These are phyloP conservation scores for Catamblyrhynchus diadema DNA, from an alignment of 2,797 vertebrate species.

Conservation along the genomic window DNA sequence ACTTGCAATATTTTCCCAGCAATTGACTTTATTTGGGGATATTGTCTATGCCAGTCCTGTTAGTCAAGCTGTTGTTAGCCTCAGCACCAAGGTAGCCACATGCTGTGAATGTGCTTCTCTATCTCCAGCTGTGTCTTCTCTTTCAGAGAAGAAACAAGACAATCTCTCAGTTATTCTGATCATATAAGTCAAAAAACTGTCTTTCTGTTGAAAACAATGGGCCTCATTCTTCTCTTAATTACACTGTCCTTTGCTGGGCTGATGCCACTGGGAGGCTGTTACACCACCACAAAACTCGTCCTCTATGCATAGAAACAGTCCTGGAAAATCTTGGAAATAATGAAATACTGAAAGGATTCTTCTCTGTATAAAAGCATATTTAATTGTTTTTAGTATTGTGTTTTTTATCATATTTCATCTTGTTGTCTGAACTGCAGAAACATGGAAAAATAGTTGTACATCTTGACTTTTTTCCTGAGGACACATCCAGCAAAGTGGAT, in stretches of 20 bases:
- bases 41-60: not conserved
- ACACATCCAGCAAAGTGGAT: not conserved
- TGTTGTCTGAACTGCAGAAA: not conserved
- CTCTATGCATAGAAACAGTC: not conserved
- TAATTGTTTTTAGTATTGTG: not conserved
- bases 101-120: not conserved
- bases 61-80: not conserved
- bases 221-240: not conserved
- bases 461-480: not conserved
- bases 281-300: not conserved
- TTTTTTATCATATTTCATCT: slow-evolving; percentile 5
- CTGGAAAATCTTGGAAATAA: not conserved
- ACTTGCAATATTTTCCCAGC: not conserved
- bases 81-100: not conserved
- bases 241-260: not conserved
- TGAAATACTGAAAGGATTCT: not conserved
- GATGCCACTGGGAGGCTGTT: not conserved
- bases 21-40: not conserved
- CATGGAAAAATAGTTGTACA: not conserved
- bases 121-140: not conserved
- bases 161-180: not conserved
- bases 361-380: not conserved
- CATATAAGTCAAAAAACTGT: not conserved
- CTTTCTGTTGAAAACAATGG: not conserved
- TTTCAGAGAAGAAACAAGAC: not conserved